Percentiles rank a stretch among this genome's conserved stretches.
phyloP scores from a whole-genome alignment of 2,797 vertebrate genomes.

The Anguilla anguilla region DNA sequence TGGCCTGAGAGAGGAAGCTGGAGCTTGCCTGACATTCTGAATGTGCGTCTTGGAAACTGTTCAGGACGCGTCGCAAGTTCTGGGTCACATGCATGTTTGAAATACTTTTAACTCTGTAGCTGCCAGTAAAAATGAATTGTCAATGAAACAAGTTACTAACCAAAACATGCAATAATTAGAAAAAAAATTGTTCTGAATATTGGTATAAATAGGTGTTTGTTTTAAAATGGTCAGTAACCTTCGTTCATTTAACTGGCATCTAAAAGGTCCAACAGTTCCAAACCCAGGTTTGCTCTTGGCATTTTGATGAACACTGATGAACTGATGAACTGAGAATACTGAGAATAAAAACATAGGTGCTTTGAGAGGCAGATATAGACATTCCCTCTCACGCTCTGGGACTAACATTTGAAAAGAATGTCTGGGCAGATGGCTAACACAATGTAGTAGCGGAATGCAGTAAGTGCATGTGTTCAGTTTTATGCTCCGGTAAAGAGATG shows the following conservation, averaged over 20 bases:
- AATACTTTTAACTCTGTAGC: neutral
- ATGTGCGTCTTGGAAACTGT: neutral
- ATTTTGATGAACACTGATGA: neutral
- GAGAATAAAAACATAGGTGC: neutral
- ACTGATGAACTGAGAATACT: neutral
- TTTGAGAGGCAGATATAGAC: neutral
- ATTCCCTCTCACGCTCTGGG: neutral
- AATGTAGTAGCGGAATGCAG: neutral
- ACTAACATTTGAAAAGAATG: neutral
- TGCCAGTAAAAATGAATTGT: neutral
- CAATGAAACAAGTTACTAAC: neutral
- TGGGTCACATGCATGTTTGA: too few relatives aligned
- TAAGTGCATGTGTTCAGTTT: neutral
- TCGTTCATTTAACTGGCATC: too few relatives aligned
- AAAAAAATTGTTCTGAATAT: neutral
- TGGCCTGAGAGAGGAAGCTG: conserved; percentile 58
- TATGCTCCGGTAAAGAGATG: neutral
- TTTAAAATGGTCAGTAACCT: neutral
- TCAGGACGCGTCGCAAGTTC: too few relatives aligned
- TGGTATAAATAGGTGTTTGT: neutral
- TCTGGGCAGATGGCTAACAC: neutral
- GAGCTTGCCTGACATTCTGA: neutral
- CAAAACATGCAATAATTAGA: neutral
- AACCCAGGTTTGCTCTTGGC: too few relatives aligned
- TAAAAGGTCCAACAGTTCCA: too few relatives aligned